Conservation (phyloP, 2,797 vertebrate genomes). For the Vultur gryphus region DNA sequence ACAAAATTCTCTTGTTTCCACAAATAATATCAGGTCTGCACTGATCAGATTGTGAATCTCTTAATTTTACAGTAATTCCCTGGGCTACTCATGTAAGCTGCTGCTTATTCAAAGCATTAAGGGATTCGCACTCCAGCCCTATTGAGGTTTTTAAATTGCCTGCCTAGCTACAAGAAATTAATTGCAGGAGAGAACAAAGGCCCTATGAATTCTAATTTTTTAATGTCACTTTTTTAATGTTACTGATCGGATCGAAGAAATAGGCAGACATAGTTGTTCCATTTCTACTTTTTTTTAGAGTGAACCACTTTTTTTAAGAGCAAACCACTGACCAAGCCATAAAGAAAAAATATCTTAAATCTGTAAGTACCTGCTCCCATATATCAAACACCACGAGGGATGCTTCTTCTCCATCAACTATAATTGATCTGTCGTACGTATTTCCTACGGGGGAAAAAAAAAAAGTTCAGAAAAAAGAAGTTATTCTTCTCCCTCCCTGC, state of each 20-base stretch:
- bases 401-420: slow-evolving; percentile 93
- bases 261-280: background rate
- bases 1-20: background rate
- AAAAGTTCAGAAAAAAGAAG: background rate
- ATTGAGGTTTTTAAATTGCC: background rate
- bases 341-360: background rate
- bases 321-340: background rate
- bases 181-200: background rate
- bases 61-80: background rate
- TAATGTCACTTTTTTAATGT: background rate
- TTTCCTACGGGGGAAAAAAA: slow-evolving; percentile 77
- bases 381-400: slow-evolving; percentile 93
- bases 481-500: background rate
- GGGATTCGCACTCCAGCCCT: background rate
- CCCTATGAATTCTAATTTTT: background rate
- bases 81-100: background rate
- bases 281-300: background rate
- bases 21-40: background rate
- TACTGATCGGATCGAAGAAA: background rate
- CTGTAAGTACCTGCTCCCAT: slow-evolving; percentile 90
- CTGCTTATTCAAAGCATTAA: background rate
- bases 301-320: background rate
- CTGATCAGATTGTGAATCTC: background rate
- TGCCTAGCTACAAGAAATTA: background rate
- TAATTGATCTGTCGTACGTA: slow-evolving; percentile 91